Evolutionary conservation across 2,797 vertebrate genomes (phyloP).

Genomic region (Dermochelys coriacea): DNA sequence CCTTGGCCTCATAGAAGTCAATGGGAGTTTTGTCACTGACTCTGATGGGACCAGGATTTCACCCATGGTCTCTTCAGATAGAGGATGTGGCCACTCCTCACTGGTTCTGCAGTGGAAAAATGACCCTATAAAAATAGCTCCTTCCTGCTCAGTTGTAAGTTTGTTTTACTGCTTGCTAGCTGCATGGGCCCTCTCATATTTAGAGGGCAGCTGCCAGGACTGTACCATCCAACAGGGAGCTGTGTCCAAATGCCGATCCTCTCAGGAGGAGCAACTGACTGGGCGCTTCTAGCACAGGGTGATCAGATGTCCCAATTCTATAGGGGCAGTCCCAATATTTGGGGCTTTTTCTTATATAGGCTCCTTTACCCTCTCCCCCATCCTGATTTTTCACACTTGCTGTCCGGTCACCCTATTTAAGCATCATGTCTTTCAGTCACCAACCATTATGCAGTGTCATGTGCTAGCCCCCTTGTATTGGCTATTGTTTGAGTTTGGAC

Average conservation of each 20-base stretch:
- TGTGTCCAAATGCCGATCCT: not conserved
- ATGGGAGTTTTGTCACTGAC: not conserved
- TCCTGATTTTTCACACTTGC: too few relatives aligned
- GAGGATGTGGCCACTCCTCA: not conserved
- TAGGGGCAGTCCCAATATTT: too few relatives aligned
- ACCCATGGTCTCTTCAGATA: not conserved
- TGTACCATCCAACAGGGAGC: not conserved
- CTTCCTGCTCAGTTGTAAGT: not conserved
- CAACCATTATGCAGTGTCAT: not conserved
- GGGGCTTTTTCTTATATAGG: too few relatives aligned
- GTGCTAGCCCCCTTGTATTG: too few relatives aligned
- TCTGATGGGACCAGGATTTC: not conserved
- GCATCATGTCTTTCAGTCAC: not conserved
- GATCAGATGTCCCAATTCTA: too few relatives aligned
- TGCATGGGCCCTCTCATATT: not conserved
- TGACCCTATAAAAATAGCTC: not conserved
- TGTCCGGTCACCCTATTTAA: not conserved
- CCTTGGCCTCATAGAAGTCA: not conserved
- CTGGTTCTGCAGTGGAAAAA: not conserved
- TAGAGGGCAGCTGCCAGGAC: not conserved
- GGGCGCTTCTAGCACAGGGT: not conserved
- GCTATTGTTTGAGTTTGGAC: not conserved
- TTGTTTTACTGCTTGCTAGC: not conserved
- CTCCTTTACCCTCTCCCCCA: too few relatives aligned
- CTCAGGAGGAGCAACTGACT: not conserved